phyloP scores from a whole-genome alignment of 1,140 invertebrate species.

The Drosophila nasuta region DNA sequence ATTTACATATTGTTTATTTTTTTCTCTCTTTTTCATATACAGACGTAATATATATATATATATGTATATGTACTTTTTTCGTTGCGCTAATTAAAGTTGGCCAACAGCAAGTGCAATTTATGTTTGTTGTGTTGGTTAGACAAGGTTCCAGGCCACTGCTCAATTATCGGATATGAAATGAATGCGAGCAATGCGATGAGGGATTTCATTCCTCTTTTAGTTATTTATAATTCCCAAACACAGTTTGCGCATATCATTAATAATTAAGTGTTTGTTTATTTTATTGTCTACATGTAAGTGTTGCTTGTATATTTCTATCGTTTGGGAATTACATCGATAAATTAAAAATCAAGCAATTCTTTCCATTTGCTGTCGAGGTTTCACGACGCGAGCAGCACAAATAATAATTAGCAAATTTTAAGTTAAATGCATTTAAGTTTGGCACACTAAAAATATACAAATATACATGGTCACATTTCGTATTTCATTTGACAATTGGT shows the following conservation, averaged over 20 bases:
- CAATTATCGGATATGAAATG: slow-evolving; percentile 5
- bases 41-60: neutral
- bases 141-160: slow-evolving; percentile 14
- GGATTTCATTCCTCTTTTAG: neutral
- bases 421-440: no score
- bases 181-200: neutral
- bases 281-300: neutral
- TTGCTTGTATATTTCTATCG: neutral
- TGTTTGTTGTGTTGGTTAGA: slow-evolving; percentile 16
- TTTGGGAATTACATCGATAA: slow-evolving; percentile 7
- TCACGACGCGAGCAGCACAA: no score
- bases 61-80: slow-evolving; percentile 18
- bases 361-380: no score
- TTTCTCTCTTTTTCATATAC: neutral
- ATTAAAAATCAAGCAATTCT: neutral
- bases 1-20: slow-evolving; percentile 29
- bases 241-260: neutral
- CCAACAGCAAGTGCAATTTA: slow-evolving; percentile 43
- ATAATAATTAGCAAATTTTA: no score
- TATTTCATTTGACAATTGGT: no score
- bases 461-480: no score
- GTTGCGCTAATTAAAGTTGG: slow-evolving; percentile 42
- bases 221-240: neutral
- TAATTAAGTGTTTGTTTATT: neutral
- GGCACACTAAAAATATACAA: no score